These are phyloP conservation scores for Vireo altiloquus DNA, from an alignment of 2,113 vertebrate genomes.

Conservation along the genomic window DNA sequence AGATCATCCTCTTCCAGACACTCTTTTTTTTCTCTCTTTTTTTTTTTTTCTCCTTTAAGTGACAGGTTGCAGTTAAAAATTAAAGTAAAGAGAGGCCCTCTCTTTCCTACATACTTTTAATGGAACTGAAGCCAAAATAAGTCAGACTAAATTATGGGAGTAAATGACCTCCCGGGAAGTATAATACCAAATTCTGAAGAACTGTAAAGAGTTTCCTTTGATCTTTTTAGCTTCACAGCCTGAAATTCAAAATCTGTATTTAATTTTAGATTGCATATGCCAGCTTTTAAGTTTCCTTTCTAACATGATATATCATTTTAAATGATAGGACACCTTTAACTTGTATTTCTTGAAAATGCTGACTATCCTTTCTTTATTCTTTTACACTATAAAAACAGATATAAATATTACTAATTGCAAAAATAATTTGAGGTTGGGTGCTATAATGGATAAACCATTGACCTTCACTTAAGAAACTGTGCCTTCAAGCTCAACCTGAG, in stretches of 20 bases:
- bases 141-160: constrained; percentile 83
- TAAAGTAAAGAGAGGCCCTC: constrained; percentile 73
- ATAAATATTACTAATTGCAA: constrained; percentile 73
- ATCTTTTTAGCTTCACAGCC: constrained; percentile 78
- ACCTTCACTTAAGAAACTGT: constrained; percentile 65
- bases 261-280: constrained; percentile 80
- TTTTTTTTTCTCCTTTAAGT: constrained; percentile 52
- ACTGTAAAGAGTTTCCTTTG: constrained; percentile 78
- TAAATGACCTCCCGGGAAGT: constrained; percentile 79
- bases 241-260: constrained; percentile 82
- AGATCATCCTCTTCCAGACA: constrained; percentile 75
- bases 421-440: constrained; percentile 66
- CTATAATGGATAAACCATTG: constrained; percentile 69
- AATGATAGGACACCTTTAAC: constrained; percentile 76
- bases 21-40: constrained; percentile 12
- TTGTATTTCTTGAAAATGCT: constrained; percentile 77
- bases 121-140: constrained; percentile 82
- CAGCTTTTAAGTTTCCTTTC: constrained; percentile 78
- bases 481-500: constrained; percentile 60
- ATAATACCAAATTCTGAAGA: constrained; percentile 81
- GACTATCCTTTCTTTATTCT: constrained; percentile 70
- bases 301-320: constrained; percentile 78
- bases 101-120: constrained; percentile 76
- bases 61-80: constrained; percentile 78
- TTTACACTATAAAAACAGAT: constrained; percentile 73